Evolutionary conservation across 2,113 vertebrate species (phyloP).

Genomic region (Phrynosoma blainvillii): DNA sequence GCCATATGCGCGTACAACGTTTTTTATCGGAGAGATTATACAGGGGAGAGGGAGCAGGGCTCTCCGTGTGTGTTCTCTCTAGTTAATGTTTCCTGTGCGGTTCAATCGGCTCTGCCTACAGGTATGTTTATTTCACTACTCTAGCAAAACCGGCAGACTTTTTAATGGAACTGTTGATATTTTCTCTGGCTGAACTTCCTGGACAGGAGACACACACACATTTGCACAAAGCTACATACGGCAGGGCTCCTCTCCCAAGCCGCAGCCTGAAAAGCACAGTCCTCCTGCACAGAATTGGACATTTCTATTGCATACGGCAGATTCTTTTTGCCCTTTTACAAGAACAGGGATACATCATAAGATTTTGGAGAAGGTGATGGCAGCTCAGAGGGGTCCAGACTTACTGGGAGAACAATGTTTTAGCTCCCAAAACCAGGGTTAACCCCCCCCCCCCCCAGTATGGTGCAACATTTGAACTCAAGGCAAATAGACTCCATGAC

Average conservation of each 20-base stretch:
- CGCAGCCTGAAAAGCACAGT: constrained; percentile 50
- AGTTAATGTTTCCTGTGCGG: constrained; percentile 71
- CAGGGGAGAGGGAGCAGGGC: neutral
- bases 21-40: constrained; percentile 37
- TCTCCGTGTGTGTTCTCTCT: constrained; percentile 57
- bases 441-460: neutral
- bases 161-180: constrained; percentile 77
- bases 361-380: constrained; percentile 46
- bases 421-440: neutral
- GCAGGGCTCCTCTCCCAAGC: constrained; percentile 57
- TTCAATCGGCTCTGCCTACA: constrained; percentile 62
- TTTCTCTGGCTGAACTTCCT: constrained; percentile 71
- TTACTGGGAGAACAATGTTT: neutral
- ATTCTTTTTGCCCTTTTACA: constrained; percentile 57
- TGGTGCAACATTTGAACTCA: neutral
- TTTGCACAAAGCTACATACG: neutral
- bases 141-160: constrained; percentile 73
- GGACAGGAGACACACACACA: constrained; percentile 47
- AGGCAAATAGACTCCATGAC: neutral
- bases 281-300: constrained; percentile 54
- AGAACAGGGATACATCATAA: constrained; percentile 33
- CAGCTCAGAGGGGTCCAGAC: constrained; percentile 19
- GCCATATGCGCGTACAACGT: constrained; percentile 35
- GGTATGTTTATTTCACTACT: constrained; percentile 74
- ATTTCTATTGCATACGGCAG: constrained; percentile 71